Conservation (phyloP, 2,797 vertebrate genomes). For the Pseudotriccus pelzelni region DNA sequence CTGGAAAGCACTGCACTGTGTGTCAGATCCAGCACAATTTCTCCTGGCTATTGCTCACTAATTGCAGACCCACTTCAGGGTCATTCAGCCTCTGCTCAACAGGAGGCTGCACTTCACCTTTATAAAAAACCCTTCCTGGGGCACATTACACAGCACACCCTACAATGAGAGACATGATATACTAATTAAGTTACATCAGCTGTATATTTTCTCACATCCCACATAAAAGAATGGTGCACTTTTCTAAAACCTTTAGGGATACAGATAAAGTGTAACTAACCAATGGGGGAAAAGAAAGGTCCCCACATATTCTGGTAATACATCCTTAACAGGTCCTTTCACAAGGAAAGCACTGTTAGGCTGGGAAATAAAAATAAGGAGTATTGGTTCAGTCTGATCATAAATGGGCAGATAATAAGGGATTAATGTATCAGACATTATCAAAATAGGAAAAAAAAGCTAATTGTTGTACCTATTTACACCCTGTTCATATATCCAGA, state of each 20-base stretch:
- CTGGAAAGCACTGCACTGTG: neutral
- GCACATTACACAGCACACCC: neutral
- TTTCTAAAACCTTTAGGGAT: neutral
- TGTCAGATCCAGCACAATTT: conserved; percentile 30
- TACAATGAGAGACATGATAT: neutral
- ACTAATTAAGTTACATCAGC: neutral
- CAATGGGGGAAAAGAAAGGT: neutral
- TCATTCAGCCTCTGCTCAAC: conserved; percentile 17
- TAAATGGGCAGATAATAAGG: neutral
- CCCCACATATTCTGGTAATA: neutral
- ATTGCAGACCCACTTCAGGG: conserved; percentile 45
- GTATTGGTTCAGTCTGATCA: neutral
- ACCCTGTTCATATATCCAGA: neutral
- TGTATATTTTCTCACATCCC: neutral
- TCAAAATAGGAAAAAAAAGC: neutral
- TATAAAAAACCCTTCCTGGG: neutral
- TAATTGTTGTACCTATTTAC: neutral
- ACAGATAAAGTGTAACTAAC: neutral
- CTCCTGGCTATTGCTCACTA: conserved; percentile 14
- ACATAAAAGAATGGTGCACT: neutral
- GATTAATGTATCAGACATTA: neutral
- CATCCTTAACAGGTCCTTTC: neutral
- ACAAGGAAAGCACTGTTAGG: neutral
- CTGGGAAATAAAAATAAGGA: neutral
- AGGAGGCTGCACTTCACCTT: neutral